Evolutionary conservation across 1,140 invertebrate species (phyloP).

Genomic region (Wiebesia pumilae): DNA sequence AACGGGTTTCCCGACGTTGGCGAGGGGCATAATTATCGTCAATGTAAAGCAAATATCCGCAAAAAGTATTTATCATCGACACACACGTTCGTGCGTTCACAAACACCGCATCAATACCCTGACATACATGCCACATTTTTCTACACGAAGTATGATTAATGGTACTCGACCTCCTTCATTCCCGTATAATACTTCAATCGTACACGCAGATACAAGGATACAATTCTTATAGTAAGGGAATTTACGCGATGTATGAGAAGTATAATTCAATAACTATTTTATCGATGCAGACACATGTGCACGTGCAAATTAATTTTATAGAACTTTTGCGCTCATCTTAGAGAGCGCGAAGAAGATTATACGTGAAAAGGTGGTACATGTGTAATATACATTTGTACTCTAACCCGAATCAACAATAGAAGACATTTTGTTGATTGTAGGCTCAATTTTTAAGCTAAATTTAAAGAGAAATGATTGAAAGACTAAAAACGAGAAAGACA

Average conservation of each 20-base stretch:
- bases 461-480: not conserved
- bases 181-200: slow-evolving; percentile 33
- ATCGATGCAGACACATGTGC: not conserved
- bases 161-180: slow-evolving; percentile 46
- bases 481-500: not conserved
- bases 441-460: not conserved
- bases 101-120: not conserved
- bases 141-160: slow-evolving; percentile 31
- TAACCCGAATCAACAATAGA: slow-evolving; percentile 17
- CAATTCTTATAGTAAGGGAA: not conserved
- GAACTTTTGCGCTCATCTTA: not conserved
- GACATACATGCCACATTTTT: not conserved
- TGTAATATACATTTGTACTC: not conserved
- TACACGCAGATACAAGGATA: not conserved
- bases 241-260: not conserved
- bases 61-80: slow-evolving; percentile 45
- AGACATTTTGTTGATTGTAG: slow-evolving; percentile 7
- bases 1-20: not conserved
- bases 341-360: not conserved
- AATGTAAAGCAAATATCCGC: slow-evolving; percentile 40
- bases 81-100: not conserved
- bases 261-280: slow-evolving; percentile 8
- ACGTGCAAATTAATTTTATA: not conserved
- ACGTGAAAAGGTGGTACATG: not conserved
- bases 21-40: slow-evolving; percentile 30